phyloP scores from a whole-genome alignment of 2,888 invertebrate genomes.

The Lypha dubia region DNA sequence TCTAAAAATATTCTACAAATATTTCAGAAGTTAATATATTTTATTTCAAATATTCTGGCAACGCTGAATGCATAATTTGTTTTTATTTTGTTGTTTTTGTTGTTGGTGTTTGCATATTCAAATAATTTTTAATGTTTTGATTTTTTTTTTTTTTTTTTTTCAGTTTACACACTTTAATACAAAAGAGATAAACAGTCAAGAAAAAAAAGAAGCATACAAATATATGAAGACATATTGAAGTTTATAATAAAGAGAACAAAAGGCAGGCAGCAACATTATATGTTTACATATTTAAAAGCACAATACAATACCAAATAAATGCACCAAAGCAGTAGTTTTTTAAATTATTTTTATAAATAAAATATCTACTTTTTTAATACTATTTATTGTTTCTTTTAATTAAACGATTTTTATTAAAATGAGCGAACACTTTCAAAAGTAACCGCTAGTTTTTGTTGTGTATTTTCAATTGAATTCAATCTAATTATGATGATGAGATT shows the following conservation, averaged over 20 bases:
- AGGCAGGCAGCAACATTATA: neutral
- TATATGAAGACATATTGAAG: constrained; percentile 3
- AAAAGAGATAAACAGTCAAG: neutral
- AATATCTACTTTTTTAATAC: neutral
- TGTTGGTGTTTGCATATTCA: constrained; percentile 24
- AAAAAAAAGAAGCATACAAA: neutral
- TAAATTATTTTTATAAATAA: constrained; percentile 5
- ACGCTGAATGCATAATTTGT: constrained; percentile 47
- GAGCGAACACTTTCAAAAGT: constrained; percentile 32
- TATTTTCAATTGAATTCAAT: constrained; percentile 8
- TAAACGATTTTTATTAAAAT: constrained; percentile 14
- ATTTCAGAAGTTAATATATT: too few species aligned
- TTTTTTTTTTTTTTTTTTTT: constrained; percentile 39
- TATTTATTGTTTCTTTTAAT: constrained; percentile 22
- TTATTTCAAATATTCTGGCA: constrained; percentile 6
- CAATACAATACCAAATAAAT: constrained; percentile 52
- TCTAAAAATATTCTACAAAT: too few species aligned
- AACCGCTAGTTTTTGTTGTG: constrained; percentile 44
- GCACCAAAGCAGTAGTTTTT: constrained; percentile 22
- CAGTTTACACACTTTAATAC: constrained; percentile 16
- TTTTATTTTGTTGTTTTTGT: constrained; percentile 50
- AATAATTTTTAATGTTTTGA: constrained; percentile 43
- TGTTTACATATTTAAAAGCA: constrained; percentile 37
- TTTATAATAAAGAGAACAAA: constrained; percentile 15
- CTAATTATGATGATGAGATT: constrained; percentile 43